phyloP scores from a whole-genome alignment of 2,797 vertebrate genomes.

The Diglossa cyanea region DNA sequence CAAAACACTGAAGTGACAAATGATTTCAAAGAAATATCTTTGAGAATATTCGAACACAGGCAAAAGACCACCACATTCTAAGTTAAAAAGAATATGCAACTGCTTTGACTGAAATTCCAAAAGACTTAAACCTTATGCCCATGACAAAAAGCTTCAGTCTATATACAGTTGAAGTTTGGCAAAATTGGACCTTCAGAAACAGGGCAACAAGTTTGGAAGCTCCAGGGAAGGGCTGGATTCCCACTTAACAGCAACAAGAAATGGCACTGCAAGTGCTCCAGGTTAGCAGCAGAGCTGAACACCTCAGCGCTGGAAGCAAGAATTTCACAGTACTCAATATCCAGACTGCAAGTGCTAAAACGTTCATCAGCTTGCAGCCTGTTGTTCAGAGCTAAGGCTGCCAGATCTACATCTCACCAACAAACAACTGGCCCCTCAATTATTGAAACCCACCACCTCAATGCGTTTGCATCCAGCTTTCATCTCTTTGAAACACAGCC shows the following conservation, averaged over 20 bases:
- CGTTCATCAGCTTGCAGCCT: background rate
- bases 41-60: background rate
- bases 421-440: background rate
- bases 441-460: background rate
- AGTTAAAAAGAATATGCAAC: background rate
- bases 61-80: background rate
- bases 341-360: background rate
- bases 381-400: background rate
- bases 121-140: background rate
- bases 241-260: background rate
- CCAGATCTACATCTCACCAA: background rate
- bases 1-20: background rate
- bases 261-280: background rate
- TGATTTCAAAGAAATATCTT: background rate
- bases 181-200: background rate
- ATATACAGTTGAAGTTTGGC: background rate
- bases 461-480: background rate
- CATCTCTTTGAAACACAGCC: background rate
- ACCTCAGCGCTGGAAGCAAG: background rate
- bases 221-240: fast-evolving
- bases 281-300: background rate
- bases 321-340: background rate
- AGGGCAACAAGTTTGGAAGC: background rate
- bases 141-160: background rate
- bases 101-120: background rate